Evolutionary conservation across 2,888 invertebrate species (phyloP).

Genomic region (Eudemis profundana): DNA sequence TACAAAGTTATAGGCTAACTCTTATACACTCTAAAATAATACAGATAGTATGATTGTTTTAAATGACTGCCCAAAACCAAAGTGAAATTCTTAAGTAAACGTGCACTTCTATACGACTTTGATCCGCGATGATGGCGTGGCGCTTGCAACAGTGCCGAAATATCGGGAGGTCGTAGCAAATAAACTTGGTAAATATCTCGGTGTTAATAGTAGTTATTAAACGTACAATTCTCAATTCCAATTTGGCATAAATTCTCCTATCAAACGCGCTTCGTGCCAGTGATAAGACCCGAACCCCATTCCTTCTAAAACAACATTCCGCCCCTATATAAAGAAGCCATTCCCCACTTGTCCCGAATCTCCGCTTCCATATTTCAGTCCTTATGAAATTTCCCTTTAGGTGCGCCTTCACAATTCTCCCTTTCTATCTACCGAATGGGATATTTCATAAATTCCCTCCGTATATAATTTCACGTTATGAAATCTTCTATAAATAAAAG

Average conservation of each 20-base stretch:
- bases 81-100: too few species aligned
- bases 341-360: slow-evolving; percentile 31
- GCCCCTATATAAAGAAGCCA: slow-evolving; percentile 16
- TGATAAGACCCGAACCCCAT: background rate
- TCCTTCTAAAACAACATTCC: slow-evolving; percentile 1
- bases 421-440: slow-evolving; percentile 25
- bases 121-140: too few species aligned
- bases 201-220: too few species aligned
- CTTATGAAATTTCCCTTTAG: slow-evolving; percentile 36
- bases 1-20: too few species aligned
- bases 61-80: too few species aligned
- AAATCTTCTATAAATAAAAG: slow-evolving; percentile 34
- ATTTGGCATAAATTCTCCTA: background rate
- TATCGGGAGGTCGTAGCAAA: too few species aligned
- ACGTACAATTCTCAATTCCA: background rate
- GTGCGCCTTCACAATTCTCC: slow-evolving; percentile 29
- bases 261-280: background rate
- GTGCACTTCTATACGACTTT: too few species aligned
- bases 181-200: too few species aligned
- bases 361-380: slow-evolving; percentile 35
- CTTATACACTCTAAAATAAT: too few species aligned
- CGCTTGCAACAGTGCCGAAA: too few species aligned
- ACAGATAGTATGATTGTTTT: too few species aligned
- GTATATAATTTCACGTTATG: slow-evolving; percentile 31
- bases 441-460: slow-evolving; percentile 37